A percentile compares a stretch with the other conserved stretches of the same genome.
Evolutionary conservation across 2,113 vertebrate species (phyloP).

Genomic region (Apodemus speciosus): DNA sequence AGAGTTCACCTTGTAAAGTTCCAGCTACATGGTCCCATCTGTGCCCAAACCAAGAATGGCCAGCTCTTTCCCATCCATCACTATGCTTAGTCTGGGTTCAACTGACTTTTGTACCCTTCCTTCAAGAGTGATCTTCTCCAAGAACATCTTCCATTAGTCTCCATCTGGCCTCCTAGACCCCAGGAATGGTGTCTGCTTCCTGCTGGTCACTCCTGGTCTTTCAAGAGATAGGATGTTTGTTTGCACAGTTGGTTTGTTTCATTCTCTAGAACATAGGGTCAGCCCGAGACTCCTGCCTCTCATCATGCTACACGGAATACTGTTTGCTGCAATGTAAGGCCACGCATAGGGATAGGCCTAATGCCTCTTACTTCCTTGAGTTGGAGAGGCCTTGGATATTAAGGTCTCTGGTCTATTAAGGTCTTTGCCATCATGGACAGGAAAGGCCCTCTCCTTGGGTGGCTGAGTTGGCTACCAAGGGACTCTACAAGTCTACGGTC

Average conservation of each 20-base stretch:
- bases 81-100: accelerated
- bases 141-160: no score
- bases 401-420: not conserved
- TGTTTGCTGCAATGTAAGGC: accelerated
- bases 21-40: not conserved
- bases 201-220: not conserved
- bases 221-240: accelerated
- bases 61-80: not conserved
- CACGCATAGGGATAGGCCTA: not conserved
- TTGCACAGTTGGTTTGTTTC: accelerated
- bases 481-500: not conserved
- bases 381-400: not conserved
- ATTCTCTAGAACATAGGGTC: not conserved
- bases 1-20: not conserved
- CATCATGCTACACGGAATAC: accelerated
- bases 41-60: no score
- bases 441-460: not conserved
- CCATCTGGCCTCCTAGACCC: not conserved
- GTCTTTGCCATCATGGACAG: not conserved
- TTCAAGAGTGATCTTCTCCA: accelerated
- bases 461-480: not conserved
- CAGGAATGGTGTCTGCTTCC: accelerated
- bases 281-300: no score
- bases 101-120: no score
- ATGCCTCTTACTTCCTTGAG: not conserved